Evolutionary conservation across 1,140 invertebrate genomes (phyloP), one percentile per base, ranked within the genome.

Genomic region (Dolichoris vasculosae): DNA sequence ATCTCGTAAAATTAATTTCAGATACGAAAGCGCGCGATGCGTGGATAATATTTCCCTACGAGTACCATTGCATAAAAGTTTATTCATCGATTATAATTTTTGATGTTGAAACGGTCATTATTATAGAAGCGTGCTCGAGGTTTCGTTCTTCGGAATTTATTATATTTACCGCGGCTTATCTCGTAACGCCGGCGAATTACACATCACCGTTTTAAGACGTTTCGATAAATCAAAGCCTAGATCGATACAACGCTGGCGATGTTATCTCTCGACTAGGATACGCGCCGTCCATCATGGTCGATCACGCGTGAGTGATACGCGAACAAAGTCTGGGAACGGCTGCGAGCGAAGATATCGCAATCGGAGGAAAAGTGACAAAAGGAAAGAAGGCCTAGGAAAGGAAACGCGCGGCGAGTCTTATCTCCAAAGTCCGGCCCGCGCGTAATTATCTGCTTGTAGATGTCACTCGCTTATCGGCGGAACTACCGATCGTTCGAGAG

Each of bases 401-500:
- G 15, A 30, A 38, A 23, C 69, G 67, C 69, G 1, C 55, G 55
- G 20, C 23, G 3, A 26, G 46, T 0, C 43, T 84, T 78, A 84
- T 84, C 82, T 67, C 40, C 40, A 77, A 84, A 78, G 75, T 64
- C 82, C 17, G 32, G 4, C 40, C 59, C 59, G 20, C 32, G n/a
- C 46, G 32, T 51, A 84, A 84, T 84, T 78, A 84, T 84, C 82
- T 38, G 2, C 32, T 17, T 78, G 82, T 67, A 84, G 38, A 67
- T 59, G 82, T 84, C 75, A 78, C 8, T 30, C 43, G 6, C 43
- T 84, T 78, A 78, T 78, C 75, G 55, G 32, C 40, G 32, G n/a
- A 38, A 71, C 79, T 48, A 38, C 43, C 46, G 48, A 51, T 69
- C 80, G 59, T 13, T 30, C n/a, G 63, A 11, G 43, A 13, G 2